Evolutionary conservation across 2,797 vertebrate species (phyloP).

Genomic region (Hapalemur alaotrensis): DNA sequence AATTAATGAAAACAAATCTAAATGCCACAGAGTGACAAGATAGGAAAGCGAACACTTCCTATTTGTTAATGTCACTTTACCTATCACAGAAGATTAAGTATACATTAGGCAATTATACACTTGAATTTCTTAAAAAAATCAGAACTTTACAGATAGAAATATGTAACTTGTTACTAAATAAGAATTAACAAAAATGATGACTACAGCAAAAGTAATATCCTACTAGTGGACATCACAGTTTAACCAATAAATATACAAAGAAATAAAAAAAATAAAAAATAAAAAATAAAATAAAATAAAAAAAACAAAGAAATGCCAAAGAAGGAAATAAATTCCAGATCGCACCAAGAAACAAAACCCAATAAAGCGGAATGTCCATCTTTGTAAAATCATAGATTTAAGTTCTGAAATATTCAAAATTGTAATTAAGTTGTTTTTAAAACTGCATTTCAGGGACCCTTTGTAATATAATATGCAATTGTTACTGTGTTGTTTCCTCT

Average conservation of each 20-base stretch:
- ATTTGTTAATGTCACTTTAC: neutral
- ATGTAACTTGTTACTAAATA: constrained; percentile 1
- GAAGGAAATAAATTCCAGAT: neutral
- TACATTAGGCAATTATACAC: neutral
- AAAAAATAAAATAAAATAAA: no score
- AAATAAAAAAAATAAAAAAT: neutral
- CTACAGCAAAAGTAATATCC: neutral
- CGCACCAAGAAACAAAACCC: neutral
- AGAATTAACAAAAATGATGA: constrained; percentile 12
- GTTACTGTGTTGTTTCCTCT: neutral
- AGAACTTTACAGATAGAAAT: neutral
- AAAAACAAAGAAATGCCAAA: neutral
- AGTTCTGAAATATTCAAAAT: neutral
- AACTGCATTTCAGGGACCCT: neutral
- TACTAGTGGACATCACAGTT: neutral
- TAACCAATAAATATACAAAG: neutral
- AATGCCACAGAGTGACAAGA: neutral
- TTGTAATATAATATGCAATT: neutral
- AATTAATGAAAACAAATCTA: neutral
- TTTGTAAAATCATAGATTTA: neutral
- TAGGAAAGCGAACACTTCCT: neutral
- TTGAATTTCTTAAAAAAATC: constrained; percentile 8
- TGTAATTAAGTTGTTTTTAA: neutral
- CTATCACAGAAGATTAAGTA: neutral
- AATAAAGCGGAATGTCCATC: neutral